Base-by-base conservation (phyloP, 53 echinoderm and acorn worm species). In the Holothuria scabra region DNA sequence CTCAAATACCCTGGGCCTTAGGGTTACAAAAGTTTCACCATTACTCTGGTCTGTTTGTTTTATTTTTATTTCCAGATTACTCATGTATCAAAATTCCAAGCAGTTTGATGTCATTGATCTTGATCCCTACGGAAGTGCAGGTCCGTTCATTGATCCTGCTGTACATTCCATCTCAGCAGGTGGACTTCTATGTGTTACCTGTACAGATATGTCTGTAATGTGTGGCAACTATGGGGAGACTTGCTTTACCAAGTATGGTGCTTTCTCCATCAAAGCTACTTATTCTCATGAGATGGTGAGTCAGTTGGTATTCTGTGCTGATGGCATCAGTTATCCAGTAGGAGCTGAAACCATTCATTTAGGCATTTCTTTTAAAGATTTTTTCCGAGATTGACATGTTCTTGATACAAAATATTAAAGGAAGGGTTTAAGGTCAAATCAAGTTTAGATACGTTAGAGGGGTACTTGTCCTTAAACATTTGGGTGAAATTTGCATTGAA, bases 141-240 rank as follows among this genome's bases (percentile, higher is more conserved):
- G 90, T 31, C 90, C 88, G 75, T 97, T 97, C 66, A 62, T 97
- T 25, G 89, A 97, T 60, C 82, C 89, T 19, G 92, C 88, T 8
- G 89, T 97, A 56, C 97, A 97, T 82, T 91, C 97, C 6, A 94
- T 97, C 2, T 85, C 91, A 33, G 83, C 92, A 65, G 97, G 97
- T 11, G 97, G 97, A 14, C 80, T 97, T 9, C 90, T 97, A 18
- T 97, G 97, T 74, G 90, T 97, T 6, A 97, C 97, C 8, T 97
- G 97, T 31, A 97, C 97, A 3, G 97, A 97, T 66, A 92, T 94
- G 90, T 91, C 97, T n/a, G 92, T 97, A 24, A 85, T 97, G 16
- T 97, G 93, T 24, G 97, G 97, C 8, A 97, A 97, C 70, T 94
- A 94, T 82, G 84, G 94, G 1, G 92, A 97, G 56, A 89, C 97